Evolutionary conservation across 2,113 vertebrate species (phyloP).

Genomic region (Craseonycteris thonglongyai): DNA sequence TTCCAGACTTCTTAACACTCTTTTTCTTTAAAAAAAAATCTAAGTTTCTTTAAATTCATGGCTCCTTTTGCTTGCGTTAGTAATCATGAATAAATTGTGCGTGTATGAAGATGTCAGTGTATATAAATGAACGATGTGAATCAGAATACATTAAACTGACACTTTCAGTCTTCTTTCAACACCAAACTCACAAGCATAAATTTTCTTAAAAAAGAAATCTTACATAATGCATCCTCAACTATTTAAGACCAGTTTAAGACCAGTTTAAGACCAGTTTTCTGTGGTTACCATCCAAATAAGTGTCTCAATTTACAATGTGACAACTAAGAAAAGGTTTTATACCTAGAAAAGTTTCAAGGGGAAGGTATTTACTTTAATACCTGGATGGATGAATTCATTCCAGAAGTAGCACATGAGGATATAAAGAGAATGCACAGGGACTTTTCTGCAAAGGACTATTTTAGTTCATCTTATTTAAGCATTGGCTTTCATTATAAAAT

Average conservation of each 20-base stretch:
- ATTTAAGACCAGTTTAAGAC: conserved; percentile 7
- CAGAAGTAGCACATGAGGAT: background rate
- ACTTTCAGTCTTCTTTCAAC: conserved; percentile 50
- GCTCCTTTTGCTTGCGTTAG: conserved; percentile 31
- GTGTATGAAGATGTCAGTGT: conserved; percentile 60
- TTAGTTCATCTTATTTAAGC: background rate
- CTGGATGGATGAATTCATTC: background rate
- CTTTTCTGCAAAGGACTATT: background rate
- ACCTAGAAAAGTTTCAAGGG: background rate
- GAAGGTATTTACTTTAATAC: background rate
- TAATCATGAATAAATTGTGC: conserved; percentile 63
- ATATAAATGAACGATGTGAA: conserved; percentile 42
- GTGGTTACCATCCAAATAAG: background rate
- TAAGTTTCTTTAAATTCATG: conserved; percentile 48
- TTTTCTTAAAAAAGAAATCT: conserved; percentile 11
- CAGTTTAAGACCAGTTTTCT: conserved; percentile 12
- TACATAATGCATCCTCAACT: background rate
- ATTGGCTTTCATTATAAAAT: background rate
- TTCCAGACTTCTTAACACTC: conserved; percentile 48
- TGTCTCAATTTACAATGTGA: conserved; percentile 17
- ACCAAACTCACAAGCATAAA: conserved; percentile 48
- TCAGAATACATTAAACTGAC: conserved; percentile 68
- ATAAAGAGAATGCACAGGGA: background rate
- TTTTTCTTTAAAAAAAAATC: conserved; percentile 3
- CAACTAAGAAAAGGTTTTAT: background rate